These are phyloP conservation scores for Genyomyrus donnyi DNA, from an alignment of 2,113 vertebrate genomes.

Conservation along the genomic window DNA sequence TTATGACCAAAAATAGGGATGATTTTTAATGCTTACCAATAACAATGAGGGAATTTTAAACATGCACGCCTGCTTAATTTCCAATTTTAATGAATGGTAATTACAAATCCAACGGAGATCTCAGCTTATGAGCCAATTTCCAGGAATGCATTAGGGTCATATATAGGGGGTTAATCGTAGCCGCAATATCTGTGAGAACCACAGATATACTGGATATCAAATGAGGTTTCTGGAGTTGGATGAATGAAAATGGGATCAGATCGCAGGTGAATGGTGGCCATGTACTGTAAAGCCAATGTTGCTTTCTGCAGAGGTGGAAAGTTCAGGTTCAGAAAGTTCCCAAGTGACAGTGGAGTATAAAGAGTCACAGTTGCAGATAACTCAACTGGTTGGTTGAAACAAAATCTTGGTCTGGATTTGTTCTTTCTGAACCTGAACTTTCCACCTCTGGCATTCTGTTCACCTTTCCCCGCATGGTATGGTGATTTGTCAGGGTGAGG, in stretches of 20 bases:
- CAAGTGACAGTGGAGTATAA: background rate
- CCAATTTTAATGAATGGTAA: conserved; percentile 1
- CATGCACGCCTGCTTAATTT: background rate
- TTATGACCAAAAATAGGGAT: background rate
- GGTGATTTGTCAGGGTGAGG: background rate
- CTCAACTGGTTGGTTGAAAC: background rate
- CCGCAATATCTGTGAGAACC: background rate
- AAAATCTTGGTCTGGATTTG: background rate
- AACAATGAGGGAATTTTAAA: background rate
- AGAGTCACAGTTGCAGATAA: background rate
- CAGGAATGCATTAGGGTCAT: background rate
- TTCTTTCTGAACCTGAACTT: background rate
- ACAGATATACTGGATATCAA: background rate
- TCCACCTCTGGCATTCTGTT: background rate
- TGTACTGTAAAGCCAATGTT: background rate
- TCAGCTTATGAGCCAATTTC: background rate
- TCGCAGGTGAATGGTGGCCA: background rate
- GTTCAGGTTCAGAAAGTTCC: background rate
- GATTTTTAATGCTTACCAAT: background rate
- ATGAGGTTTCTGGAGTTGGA: background rate
- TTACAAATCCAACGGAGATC: background rate
- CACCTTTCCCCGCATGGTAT: background rate
- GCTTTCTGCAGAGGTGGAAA: background rate
- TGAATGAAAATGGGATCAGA: background rate
- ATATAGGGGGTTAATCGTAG: background rate